Percentiles rank a stretch among this genome's conserved stretches.
Conservation (phyloP, 1,140 invertebrate genomes). For the Magallana gigas region DNA sequence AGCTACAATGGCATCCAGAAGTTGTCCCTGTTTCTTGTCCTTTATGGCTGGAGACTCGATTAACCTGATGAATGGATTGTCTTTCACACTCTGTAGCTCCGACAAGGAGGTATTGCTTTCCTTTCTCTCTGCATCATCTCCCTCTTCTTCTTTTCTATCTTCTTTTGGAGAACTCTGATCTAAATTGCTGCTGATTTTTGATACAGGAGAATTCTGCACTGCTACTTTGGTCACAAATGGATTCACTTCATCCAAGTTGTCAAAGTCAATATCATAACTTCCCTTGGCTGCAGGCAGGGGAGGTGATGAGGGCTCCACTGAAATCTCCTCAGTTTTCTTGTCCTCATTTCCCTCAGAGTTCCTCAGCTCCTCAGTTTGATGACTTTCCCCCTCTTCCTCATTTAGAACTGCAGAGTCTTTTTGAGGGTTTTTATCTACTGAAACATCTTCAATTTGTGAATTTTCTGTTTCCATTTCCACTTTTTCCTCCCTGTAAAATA, state of each 20-base stretch:
- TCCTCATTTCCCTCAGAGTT: not conserved
- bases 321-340: not conserved
- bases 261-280: conserved; percentile 49
- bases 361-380: not conserved
- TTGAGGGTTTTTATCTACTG: not conserved
- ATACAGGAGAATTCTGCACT: conserved; percentile 50
- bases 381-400: not conserved
- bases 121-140: conserved; percentile 3
- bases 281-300: conserved; percentile 40
- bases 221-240: conserved; percentile 49
- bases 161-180: not conserved
- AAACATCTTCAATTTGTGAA: not conserved
- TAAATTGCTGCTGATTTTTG: not conserved
- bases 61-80: conserved; percentile 39
- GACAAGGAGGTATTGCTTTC: conserved; percentile 29
- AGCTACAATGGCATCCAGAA: not conserved
- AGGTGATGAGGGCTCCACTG: not conserved
- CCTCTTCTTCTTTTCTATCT: not conserved
- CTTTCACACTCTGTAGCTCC: conserved; percentile 31
- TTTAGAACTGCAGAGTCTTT: not conserved
- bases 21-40: not conserved
- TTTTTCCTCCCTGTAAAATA: conserved; percentile 13
- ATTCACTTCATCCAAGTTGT: conserved; percentile 53
- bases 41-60: conserved; percentile 34
- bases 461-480: conserved; percentile 37